Base-by-base conservation (phyloP, 1,140 invertebrate species). In the Charaxes varanes region DNA sequence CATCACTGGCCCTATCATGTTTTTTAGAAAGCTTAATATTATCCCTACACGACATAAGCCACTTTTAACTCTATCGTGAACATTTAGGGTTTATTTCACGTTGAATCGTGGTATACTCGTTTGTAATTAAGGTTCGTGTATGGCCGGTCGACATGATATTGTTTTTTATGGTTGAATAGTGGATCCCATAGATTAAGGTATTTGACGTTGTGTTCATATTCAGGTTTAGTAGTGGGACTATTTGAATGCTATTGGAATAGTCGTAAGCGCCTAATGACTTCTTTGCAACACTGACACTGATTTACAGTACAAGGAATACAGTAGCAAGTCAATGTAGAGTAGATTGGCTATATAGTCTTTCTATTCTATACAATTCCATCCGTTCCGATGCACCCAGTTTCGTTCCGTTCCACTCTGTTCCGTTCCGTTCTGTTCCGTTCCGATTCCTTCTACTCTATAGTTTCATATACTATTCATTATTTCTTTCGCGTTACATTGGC, bases 131-230 rank as follows among this genome's bases (percentile, higher is more conserved):
- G 71, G 66, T 37, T 53, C 59, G 52, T 71, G 69, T 66, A 65
- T 46, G 55, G 45, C 31, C 43, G 46, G 52, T 58, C 48, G 49
- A 63, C 59, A 55, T 68, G 64, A 76, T 73, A 78, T 78, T 78
- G 73, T 78, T 78, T 78, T 72, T 76, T 79, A 73, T 73, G 54
- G 59, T 40, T 60, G 63, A 71, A 74, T 72, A 78, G 70, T 64
- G 72, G 58, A 61, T 62, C 62, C 56, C 54, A 61, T 74, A 74
- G 68, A 72, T 74, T 71, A 64, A 67, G 54, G 60, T 67, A 59
- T 68, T 68, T 54, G 56, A 65, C 42, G 56, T 53, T 51, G 51
- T 46, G 44, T 52, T 45, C 44, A 54, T 45, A 41, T 59, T 59
- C 47, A 56, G 46, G 53, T 56, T 51, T 51, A 21, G 41, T 46